Percentiles rank a stretch among this genome's conserved stretches.
Conservation (phyloP, 2,113 vertebrate species). For the Otus sunia region DNA sequence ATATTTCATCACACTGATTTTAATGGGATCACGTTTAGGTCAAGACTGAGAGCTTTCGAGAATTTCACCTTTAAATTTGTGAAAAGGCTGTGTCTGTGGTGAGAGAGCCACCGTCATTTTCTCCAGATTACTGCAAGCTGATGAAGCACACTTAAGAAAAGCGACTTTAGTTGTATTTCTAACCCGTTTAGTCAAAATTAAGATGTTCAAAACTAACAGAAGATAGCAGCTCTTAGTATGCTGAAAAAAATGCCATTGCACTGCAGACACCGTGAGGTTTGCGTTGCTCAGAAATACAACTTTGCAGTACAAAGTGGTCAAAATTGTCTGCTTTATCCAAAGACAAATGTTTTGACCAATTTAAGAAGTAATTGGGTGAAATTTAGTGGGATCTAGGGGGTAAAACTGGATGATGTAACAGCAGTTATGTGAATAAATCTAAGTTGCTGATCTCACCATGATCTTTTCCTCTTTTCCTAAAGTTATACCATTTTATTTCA, state of each 20-base stretch:
- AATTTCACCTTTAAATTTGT: neutral
- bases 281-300: neutral
- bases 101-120: neutral
- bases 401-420: neutral
- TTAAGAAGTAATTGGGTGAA: neutral
- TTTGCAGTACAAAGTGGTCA: neutral
- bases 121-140: neutral
- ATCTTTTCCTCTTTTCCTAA: neutral
- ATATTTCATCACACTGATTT: neutral
- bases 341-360: neutral
- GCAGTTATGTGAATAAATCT: neutral
- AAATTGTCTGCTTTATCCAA: neutral
- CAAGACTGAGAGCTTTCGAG: neutral
- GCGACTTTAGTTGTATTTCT: neutral
- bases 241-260: neutral
- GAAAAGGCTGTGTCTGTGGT: neutral
- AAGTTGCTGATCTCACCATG: neutral
- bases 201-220: neutral
- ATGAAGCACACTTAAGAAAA: neutral
- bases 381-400: neutral
- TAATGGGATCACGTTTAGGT: constrained; percentile 40
- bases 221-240: neutral
- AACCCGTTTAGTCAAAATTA: neutral
- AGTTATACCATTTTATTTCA: neutral
- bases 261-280: neutral